Evolutionary conservation across 2,888 invertebrate species (phyloP), one percentile per base, ranked within the genome.

Genomic region (Phortica magna): DNA sequence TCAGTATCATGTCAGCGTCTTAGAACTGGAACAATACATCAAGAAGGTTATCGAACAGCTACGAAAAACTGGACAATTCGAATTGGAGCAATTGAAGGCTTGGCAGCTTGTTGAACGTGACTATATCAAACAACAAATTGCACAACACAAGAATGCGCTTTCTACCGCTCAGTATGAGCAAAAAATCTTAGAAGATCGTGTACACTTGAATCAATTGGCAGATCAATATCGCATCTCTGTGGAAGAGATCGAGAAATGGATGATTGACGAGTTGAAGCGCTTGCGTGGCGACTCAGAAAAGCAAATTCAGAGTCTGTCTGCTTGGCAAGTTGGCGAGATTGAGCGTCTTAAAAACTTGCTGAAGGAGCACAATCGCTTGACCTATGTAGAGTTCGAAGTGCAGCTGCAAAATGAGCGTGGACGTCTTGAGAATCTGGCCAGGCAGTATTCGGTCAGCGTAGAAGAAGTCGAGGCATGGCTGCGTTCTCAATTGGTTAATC

Each of bases 61-160:
- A 17, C 88, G 87, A n/a, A 81, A 87, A 12, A 88, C 88, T 74
- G 90, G 91, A 0, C 87, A 90, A 57, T 86, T 90, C 5, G 90
- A 90, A 17, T 85, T 89, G n/a, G 91, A 90, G 64, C 82, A 88
- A 31, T 77, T 91, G n/a, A 87, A 89, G 43, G 80, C 78, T 0
- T 91, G 91, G 91, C 91, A 91, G 73, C 41, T 89, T 22, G 83
- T 82, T 3, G 91, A 91, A 75, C 89, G 91, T 0, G 89, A 91
- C 55, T 90, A 91, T 53, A 89, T 91, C 42, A 88, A 89, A 64
- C 76, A 84, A 7, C 74, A 91, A 12, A 88, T 91, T 9, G 81
- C 81, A 2, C 84, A 89, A 14, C 88, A 90, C 59, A 88, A 88
- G 72, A 88, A 90, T 12, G 82, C 83, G 0, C 67, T 90, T n/a